These are phyloP conservation scores for Sebastes minor DNA, from an alignment of 2,797 vertebrate species.

Conservation along the genomic window DNA sequence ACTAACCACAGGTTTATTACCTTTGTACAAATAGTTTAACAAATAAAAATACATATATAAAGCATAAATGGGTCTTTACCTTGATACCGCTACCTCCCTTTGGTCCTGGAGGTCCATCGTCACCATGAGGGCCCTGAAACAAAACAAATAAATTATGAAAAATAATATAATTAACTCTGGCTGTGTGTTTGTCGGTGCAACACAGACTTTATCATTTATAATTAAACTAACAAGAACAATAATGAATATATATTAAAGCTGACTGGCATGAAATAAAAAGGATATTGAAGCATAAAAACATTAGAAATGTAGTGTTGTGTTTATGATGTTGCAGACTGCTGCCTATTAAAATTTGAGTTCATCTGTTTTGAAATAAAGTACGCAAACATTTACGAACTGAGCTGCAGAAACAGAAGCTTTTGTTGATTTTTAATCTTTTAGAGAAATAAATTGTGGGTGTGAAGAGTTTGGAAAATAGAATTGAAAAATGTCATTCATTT, in stretches of 20 bases:
- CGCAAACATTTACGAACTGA: neutral
- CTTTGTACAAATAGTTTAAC: neutral
- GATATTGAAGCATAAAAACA: neutral
- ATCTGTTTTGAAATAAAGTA: neutral
- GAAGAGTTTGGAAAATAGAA: neutral
- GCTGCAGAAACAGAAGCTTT: neutral
- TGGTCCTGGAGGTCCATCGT: slow-evolving; percentile 61
- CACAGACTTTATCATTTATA: neutral
- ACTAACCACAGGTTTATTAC: neutral
- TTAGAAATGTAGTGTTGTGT: neutral
- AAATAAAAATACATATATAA: neutral
- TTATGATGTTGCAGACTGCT: too few species aligned
- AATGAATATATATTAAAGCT: neutral
- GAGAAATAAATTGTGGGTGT: neutral
- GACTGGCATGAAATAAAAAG: neutral
- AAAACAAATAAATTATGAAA: neutral
- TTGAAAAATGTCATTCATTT: neutral
- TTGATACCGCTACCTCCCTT: slow-evolving; percentile 73
- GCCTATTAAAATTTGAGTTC: neutral
- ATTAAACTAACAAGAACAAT: neutral
- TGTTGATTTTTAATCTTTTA: too few species aligned
- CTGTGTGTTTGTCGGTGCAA: neutral
- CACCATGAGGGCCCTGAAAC: slow-evolving; percentile 71
- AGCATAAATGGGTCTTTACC: slow-evolving; percentile 55
- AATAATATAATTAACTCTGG: neutral